Evolutionary conservation across 2,888 invertebrate species (phyloP), one percentile per base, ranked within the genome.

Genomic region (Xanthia icteritia): DNA sequence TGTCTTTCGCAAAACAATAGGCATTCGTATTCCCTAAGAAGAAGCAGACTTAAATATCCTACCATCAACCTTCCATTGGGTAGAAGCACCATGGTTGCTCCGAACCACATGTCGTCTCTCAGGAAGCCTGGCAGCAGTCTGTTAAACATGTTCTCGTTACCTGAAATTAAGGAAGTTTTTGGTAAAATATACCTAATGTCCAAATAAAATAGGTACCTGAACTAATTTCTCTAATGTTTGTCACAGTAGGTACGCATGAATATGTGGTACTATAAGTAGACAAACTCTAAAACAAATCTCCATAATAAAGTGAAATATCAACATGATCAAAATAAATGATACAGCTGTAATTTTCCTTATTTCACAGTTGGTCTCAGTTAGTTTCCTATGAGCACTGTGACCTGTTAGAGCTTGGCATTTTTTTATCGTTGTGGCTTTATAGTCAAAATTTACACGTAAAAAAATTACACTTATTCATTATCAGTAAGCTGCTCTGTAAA

Each of bases 101-200:
- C 96, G n/a, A 95, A 93, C 96, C 96, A 96, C 93, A 95, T 95
- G 74, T 94, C 95, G 36, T 94, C 88, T 77, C 85, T 92, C 56
- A 93, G 89, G 74, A 92, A 91, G 31, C 91, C 90, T 4, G 79
- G 74, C 5, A 83, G 74, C 15, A 81, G 48, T 2, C 83, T 76
- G 73, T 75, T 89, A 8, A 61, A 39, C 51, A 81, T 79, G n/a
- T 39, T 65, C 11, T 66, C 82, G 13, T 2, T 54, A 75, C 51
- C 85, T 77, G 79, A 75, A 65, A 72, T 61, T 0, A 60, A 8
- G 23, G 23, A 39, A 45, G 3, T 58, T 58, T 15, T 27, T 15
- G 15, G 15, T 27, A 27, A 15, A 27, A 27, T 58, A 27, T 58
- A 27, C 5, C 1, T 1, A 15, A 58, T 15, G n/a, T 58, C 13